phyloP scores from a whole-genome alignment of 92 coral and sea anemone genomes.

The Micromussa lordhowensis region DNA sequence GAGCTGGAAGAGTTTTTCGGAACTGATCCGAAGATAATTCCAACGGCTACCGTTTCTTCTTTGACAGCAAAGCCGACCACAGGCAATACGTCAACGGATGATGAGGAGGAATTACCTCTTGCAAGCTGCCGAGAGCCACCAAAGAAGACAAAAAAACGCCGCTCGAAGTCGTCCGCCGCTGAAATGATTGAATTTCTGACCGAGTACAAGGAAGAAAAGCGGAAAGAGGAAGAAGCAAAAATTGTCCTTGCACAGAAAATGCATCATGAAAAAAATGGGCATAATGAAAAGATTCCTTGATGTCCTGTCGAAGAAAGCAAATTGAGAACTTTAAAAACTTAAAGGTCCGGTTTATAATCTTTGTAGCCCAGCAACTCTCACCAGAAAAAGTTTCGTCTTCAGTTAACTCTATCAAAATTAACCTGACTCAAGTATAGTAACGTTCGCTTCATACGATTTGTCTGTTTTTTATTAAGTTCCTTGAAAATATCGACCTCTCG shows the following conservation, averaged over 20 bases:
- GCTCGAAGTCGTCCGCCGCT: constrained; percentile 33
- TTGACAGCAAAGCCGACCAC: background rate
- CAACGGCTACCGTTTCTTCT: constrained; percentile 23
- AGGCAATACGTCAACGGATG: constrained; percentile 17
- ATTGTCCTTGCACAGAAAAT: too few relatives aligned
- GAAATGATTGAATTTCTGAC: constrained; percentile 21
- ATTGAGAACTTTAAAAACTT: too few relatives aligned
- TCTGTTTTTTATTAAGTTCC: constrained; percentile 18
- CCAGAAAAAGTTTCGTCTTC: constrained; percentile 23
- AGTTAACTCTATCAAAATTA: background rate
- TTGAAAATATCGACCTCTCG: constrained; percentile 6
- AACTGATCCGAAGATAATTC: constrained; percentile 37
- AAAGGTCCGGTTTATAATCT: too few relatives aligned
- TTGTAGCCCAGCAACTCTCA: constrained; percentile 14
- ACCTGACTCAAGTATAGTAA: background rate
- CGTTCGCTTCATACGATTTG: constrained; percentile 19
- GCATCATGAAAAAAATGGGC: too few relatives aligned
- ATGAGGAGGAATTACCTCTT: constrained; percentile 29
- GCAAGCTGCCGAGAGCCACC: constrained; percentile 2
- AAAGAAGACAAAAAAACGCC: constrained; percentile 22
- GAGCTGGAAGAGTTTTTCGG: constrained; percentile 43
- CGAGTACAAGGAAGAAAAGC: too few relatives aligned
- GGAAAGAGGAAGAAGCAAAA: too few relatives aligned
- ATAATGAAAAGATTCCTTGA: too few relatives aligned
- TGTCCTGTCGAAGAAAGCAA: too few relatives aligned